Evolutionary conservation across 2,888 invertebrate species (phyloP).

Genomic region (Zelleria hepariella): DNA sequence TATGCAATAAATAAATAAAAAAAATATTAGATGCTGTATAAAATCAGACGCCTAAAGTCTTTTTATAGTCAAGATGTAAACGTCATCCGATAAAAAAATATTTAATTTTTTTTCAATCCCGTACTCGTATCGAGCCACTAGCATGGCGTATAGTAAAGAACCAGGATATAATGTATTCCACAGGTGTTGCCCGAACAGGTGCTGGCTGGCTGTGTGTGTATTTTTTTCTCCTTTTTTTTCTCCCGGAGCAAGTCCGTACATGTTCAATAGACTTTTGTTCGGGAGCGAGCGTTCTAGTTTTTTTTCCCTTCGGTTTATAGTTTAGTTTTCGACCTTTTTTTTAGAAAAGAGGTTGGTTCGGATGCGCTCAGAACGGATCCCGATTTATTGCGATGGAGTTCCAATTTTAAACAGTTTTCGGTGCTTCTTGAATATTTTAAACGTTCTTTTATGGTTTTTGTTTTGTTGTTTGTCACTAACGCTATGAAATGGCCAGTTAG

Average conservation of each 20-base stretch:
- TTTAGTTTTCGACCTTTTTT: slow-evolving; percentile 26
- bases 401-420: slow-evolving; percentile 24
- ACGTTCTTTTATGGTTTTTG: neutral
- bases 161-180: slow-evolving; percentile 42
- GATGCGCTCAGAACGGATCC: slow-evolving; percentile 33
- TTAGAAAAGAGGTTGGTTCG: slow-evolving; percentile 17
- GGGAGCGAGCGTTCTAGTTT: slow-evolving; percentile 35
- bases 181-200: slow-evolving; percentile 61
- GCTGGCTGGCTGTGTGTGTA: slow-evolving; percentile 20
- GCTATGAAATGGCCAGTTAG: too few species aligned
- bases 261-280: slow-evolving; percentile 55
- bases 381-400: slow-evolving; percentile 46
- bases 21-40: neutral
- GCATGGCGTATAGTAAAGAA: slow-evolving; percentile 16
- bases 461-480: too few species aligned
- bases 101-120: neutral
- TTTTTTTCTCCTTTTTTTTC: slow-evolving; percentile 18
- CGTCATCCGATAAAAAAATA: neutral
- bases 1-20: too few species aligned
- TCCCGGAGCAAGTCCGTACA: slow-evolving; percentile 48
- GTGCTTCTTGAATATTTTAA: neutral
- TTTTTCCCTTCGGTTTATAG: slow-evolving; percentile 36
- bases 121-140: neutral
- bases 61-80: too few species aligned
- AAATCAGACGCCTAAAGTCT: too few species aligned